Evolutionary conservation across 1,140 invertebrate species (phyloP), one percentile per base, ranked within the genome.

Genomic region (Pachyrhynchus sulphureomaculatus): DNA sequence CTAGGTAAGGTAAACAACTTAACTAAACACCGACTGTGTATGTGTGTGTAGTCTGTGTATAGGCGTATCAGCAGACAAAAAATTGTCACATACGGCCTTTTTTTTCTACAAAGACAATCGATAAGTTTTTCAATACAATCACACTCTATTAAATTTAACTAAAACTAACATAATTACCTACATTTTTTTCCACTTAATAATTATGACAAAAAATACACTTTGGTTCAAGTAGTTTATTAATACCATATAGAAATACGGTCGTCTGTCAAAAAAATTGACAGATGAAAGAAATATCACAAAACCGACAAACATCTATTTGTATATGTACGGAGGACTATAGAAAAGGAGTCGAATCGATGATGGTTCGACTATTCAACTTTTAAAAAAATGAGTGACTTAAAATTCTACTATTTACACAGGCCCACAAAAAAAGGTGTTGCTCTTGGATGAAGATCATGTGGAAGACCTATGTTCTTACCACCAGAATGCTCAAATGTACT

Each of bases 201-300:
- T 47, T 61, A 42, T 39, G 49, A 49, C 39, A 63, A 65, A 70
- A n/a, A 71, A 71, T 71, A 71, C 61, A 68, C 69, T 71, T 71
- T 71, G 69, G 67, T 69, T 66, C 59, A 68, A 71, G 57, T 66
- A 71, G 65, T 69, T 67, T 55, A 44, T 62, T 71, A 71, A 71
- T 71, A 71, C 69, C 67, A 71, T 71, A 67, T 68, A 51, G 55
- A 71, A 71, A 71, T 71, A 71, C 69, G 67, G 65, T 61, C 45
- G 49, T 68, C 64, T 64, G 52, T 56, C 47, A 13, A 54, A 51
- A 42, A 49, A 20, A 48, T 44, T 55, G 56, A 58, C 65, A 51
- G 65, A 66, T 29, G 44, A 42, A 54, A 18, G 44, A 69, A 70
- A 68, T 70, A 70, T 68, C 68, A 69, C 68, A 69, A 69, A 59